phyloP scores from a whole-genome alignment of 92 coral and sea anemone species.

The Epizoanthus stellaris region DNA sequence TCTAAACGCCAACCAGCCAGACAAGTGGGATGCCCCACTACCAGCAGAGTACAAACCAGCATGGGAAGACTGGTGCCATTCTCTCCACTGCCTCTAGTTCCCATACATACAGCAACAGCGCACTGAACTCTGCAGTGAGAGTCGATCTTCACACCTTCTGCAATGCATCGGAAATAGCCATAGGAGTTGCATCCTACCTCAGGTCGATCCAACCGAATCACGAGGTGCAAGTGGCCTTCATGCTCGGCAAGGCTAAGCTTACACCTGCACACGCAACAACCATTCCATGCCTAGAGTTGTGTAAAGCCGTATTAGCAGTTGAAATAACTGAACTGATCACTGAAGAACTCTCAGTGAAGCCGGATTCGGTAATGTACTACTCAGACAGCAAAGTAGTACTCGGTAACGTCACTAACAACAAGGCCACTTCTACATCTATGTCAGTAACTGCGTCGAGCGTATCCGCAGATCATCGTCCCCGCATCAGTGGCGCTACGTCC shows the following conservation, averaged over 20 bases:
- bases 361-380: slow-evolving; percentile 42
- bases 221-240: slow-evolving; percentile 50
- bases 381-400: slow-evolving; percentile 62
- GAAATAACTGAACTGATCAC: slow-evolving; percentile 46
- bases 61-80: slow-evolving; percentile 59
- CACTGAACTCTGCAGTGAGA: slow-evolving; percentile 2
- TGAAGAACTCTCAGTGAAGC: slow-evolving; percentile 29
- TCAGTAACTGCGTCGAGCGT: slow-evolving; percentile 57
- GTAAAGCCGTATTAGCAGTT: slow-evolving; percentile 56
- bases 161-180: slow-evolving; percentile 45
- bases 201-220: slow-evolving; percentile 37
- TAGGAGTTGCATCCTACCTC: slow-evolving; percentile 51
- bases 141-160: slow-evolving; percentile 58
- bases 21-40: slow-evolving; percentile 3
- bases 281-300: slow-evolving; percentile 56
- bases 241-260: slow-evolving; percentile 59
- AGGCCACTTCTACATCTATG: slow-evolving; percentile 52
- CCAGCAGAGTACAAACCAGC: slow-evolving; percentile 58
- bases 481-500: slow-evolving; percentile 57
- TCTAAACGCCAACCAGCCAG: slow-evolving; percentile 49
- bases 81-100: slow-evolving; percentile 39
- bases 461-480: slow-evolving; percentile 43
- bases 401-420: slow-evolving; percentile 42
- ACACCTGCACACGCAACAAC: slow-evolving; percentile 52
- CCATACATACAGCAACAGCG: slow-evolving; percentile 22